Conservation (phyloP, 2,888 invertebrate genomes). For the Nesidiocoris tenuis region DNA sequence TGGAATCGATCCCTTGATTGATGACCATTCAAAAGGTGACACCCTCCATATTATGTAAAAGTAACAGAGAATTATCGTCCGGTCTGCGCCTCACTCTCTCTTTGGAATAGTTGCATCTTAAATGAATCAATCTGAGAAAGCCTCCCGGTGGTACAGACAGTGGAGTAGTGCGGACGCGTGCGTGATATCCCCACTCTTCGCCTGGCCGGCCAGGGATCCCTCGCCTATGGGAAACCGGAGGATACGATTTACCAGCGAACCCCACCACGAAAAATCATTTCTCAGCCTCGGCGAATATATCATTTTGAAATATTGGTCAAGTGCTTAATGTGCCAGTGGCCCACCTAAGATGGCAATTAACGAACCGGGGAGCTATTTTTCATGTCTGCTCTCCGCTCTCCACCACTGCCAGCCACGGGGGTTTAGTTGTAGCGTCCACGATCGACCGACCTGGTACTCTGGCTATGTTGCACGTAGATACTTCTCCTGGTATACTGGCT, state of each 20-base stretch:
- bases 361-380: constrained; percentile 39
- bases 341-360: constrained; percentile 45
- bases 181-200: constrained; percentile 40
- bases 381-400: constrained; percentile 35
- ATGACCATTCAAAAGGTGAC: too few relatives aligned
- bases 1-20: too few relatives aligned
- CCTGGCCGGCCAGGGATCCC: background rate
- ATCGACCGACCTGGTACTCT: background rate
- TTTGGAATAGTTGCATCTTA: constrained; percentile 34
- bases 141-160: background rate
- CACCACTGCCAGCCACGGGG: constrained; percentile 3
- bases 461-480: background rate
- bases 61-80: too few relatives aligned
- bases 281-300: constrained; percentile 43
- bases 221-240: background rate
- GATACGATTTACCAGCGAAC: background rate
- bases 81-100: background rate
- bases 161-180: constrained; percentile 30
- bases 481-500: background rate
- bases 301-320: constrained; percentile 46
- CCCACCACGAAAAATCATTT: constrained; percentile 42
- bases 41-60: too few relatives aligned
- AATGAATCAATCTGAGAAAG: constrained; percentile 40
- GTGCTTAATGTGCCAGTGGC: constrained; percentile 44
- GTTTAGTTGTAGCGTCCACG: background rate